phyloP scores from a whole-genome alignment of 2,888 invertebrate species.

The Drosophila algonquin region DNA sequence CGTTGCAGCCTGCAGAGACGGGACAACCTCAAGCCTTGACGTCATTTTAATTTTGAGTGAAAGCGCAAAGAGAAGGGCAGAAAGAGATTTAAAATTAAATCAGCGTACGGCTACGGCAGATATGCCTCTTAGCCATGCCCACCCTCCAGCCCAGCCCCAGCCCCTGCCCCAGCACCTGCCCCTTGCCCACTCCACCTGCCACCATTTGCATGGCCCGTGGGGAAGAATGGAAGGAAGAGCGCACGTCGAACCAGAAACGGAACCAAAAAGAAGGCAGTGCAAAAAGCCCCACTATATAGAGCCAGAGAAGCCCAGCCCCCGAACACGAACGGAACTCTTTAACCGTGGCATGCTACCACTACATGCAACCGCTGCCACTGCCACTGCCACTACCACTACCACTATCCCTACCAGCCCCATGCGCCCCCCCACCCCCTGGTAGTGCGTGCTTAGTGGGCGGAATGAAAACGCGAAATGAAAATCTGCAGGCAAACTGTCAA shows the following conservation, averaged over 20 bases:
- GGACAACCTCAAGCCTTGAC: constrained; percentile 21
- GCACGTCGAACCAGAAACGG: constrained; percentile 24
- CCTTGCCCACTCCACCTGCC: background rate
- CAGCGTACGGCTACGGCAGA: constrained; percentile 50
- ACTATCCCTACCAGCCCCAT: background rate
- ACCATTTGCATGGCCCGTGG: background rate
- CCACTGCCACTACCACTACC: background rate
- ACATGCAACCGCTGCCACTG: constrained; percentile 2
- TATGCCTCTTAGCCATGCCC: constrained; percentile 6
- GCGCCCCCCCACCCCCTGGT: background rate
- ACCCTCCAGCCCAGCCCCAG: background rate
- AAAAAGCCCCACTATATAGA: background rate
- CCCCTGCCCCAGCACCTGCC: background rate
- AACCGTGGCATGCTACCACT: constrained; percentile 45
- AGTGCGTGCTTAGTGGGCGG: constrained; percentile 51
- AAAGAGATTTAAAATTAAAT: constrained; percentile 73
- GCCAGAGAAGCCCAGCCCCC: constrained; percentile 6
- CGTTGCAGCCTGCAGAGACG: constrained; percentile 15
- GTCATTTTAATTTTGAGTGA: constrained; percentile 72
- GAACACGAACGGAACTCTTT: constrained; percentile 46
- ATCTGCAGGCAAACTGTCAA: constrained; percentile 60
- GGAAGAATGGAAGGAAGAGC: background rate
- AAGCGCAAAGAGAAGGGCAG: constrained; percentile 48
- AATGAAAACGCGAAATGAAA: constrained; percentile 54
- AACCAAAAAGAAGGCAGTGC: constrained; percentile 18